These are phyloP conservation scores for Sceliomorpha sp. DNA, from an alignment of 2,888 invertebrate genomes.

Conservation along the genomic window DNA sequence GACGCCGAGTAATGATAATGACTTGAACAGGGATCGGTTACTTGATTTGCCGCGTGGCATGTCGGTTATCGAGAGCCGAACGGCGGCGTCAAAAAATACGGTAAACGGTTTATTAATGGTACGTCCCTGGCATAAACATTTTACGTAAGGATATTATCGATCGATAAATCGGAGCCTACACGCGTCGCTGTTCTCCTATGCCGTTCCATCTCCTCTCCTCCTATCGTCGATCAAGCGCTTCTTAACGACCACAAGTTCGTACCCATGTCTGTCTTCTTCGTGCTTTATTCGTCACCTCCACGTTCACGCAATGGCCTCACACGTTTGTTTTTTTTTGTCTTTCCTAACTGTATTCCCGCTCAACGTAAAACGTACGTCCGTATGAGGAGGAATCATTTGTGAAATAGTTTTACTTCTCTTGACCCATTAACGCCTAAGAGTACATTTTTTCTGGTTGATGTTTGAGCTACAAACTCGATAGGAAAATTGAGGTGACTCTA, in stretches of 20 bases:
- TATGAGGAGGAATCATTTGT: conserved; percentile 41
- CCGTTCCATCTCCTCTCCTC: conserved; percentile 51
- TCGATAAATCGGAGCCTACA: conserved; percentile 74
- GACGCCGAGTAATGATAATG: conserved; percentile 13
- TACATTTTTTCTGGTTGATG: too few species aligned
- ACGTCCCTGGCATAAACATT: conserved; percentile 71
- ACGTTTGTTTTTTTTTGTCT: conserved; percentile 47
- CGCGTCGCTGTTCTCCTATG: conserved; percentile 47
- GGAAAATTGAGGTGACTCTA: too few species aligned
- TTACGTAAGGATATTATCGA: conserved; percentile 76
- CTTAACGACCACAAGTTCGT: conserved; percentile 25
- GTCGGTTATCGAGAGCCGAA: conserved; percentile 60
- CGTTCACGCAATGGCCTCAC: conserved; percentile 53
- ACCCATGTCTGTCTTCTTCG: conserved; percentile 40
- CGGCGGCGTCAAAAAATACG: conserved; percentile 64
- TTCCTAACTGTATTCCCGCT: conserved; percentile 50
- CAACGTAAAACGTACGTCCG: conserved; percentile 14
- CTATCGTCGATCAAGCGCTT: conserved; percentile 68
- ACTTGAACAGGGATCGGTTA: conserved; percentile 23
- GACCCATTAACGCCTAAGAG: too few species aligned
- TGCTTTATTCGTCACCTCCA: conserved; percentile 46
- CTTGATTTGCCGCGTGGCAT: conserved; percentile 24
- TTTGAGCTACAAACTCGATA: too few species aligned
- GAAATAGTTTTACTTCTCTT: conserved; percentile 5
- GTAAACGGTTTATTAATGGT: conserved; percentile 72